Evolutionary conservation across 1,140 invertebrate species (phyloP).

Genomic region (Heliconius hewitsoni): DNA sequence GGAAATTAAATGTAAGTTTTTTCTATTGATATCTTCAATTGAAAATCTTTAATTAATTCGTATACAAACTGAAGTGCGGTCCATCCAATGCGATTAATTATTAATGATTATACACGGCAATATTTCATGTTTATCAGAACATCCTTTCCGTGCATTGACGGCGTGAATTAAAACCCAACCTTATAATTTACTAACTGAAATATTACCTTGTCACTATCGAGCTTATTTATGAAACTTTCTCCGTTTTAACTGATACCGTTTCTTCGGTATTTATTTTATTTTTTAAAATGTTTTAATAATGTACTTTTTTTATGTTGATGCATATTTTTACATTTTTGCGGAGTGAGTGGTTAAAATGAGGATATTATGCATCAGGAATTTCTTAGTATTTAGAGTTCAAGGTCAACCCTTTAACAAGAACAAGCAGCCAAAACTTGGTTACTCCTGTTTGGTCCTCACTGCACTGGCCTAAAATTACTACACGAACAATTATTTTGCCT

Average conservation of each 20-base stretch:
- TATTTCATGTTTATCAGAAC: conserved; percentile 39
- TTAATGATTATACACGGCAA: conserved; percentile 23
- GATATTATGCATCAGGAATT: neutral
- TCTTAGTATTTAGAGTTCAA: neutral
- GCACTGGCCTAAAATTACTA: too few relatives aligned
- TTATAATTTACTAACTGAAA: conserved; percentile 33
- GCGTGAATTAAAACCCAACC: conserved; percentile 36
- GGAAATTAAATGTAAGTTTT: neutral
- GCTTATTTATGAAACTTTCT: conserved; percentile 39
- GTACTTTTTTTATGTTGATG: neutral
- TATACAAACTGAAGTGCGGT: conserved; percentile 3
- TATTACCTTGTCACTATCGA: conserved; percentile 26
- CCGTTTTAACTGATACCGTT: conserved; percentile 14
- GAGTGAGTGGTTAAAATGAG: neutral
- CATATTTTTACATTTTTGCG: neutral
- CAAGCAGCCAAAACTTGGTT: neutral
- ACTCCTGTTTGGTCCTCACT: neutral
- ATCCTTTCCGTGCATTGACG: conserved; percentile 34
- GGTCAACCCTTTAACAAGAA: neutral
- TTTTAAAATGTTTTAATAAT: too few relatives aligned
- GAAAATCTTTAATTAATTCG: neutral
- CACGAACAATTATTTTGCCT: too few relatives aligned
- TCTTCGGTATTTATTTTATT: neutral
- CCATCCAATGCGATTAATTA: conserved; percentile 12
- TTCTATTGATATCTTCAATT: neutral